Conservation (phyloP, 2,888 invertebrate species). For the Orthosia gracilis region DNA sequence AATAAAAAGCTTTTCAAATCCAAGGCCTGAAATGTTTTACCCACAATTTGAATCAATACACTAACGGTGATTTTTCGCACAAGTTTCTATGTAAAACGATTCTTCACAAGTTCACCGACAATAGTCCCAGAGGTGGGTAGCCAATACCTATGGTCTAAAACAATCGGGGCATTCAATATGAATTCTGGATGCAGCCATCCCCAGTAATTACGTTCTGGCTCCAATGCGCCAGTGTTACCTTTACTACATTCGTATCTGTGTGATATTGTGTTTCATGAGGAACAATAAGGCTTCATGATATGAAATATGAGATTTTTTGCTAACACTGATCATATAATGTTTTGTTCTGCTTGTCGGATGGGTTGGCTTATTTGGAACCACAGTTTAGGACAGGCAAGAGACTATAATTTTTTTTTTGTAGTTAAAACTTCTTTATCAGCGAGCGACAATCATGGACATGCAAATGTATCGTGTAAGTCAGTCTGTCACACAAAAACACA, state of each 20-base stretch:
- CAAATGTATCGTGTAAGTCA: no score
- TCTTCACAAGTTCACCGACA: slow-evolving; percentile 11
- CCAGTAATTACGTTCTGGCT: slow-evolving; percentile 61
- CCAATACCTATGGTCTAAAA: slow-evolving; percentile 54
- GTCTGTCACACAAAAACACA: no score
- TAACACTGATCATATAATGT: not conserved
- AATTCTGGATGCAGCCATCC: slow-evolving; percentile 56
- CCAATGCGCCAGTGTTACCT: slow-evolving; percentile 26
- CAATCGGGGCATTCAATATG: slow-evolving; percentile 60
- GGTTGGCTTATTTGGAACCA: not conserved
- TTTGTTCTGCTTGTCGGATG: not conserved
- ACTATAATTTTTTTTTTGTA: no score
- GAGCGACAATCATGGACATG: no score
- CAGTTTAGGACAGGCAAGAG: no score
- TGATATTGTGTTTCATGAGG: slow-evolving; percentile 24
- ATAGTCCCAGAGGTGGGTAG: slow-evolving; percentile 16
- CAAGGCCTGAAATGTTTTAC: not conserved
- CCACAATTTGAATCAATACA: not conserved
- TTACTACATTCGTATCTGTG: slow-evolving; percentile 45
- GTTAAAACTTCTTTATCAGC: no score
- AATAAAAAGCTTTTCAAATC: no score
- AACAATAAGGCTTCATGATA: slow-evolving; percentile 2
- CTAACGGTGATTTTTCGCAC: not conserved
- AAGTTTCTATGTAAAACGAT: not conserved
- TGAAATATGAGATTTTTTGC: slow-evolving; percentile 10